phyloP scores from a whole-genome alignment of 2,888 invertebrate species.

The Danaus chrysippus region DNA sequence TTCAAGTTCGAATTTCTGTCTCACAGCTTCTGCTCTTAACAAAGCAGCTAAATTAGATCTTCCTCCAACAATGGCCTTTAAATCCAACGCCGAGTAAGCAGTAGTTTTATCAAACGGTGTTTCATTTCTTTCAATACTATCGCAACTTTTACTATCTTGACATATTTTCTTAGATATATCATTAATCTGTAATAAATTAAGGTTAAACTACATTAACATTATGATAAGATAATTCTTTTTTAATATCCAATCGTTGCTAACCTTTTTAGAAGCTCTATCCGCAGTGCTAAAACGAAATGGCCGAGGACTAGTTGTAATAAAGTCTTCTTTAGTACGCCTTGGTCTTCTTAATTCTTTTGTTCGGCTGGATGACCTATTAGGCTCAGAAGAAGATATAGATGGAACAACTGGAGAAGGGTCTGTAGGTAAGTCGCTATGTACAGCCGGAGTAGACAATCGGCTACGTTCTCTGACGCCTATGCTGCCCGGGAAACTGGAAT shows the following conservation, averaged over 20 bases:
- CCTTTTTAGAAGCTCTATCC: slow-evolving; percentile 67
- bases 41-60: slow-evolving; percentile 83
- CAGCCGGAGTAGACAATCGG: slow-evolving; percentile 66
- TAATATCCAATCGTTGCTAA: slow-evolving; percentile 51
- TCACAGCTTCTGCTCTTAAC: slow-evolving; percentile 80
- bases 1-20: slow-evolving; percentile 81
- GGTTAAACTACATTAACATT: background rate
- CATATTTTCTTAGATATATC: slow-evolving; percentile 62
- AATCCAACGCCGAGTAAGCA: slow-evolving; percentile 69
- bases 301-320: slow-evolving; percentile 74
- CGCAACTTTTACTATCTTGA: slow-evolving; percentile 57
- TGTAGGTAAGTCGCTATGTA: slow-evolving; percentile 69
- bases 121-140: slow-evolving; percentile 45
- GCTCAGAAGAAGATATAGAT: slow-evolving; percentile 56
- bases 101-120: slow-evolving; percentile 51
- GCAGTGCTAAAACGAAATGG: slow-evolving; percentile 76
- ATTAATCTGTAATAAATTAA: slow-evolving; percentile 52
- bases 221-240: slow-evolving; percentile 32
- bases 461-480: slow-evolving; percentile 82
- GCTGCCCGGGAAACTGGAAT: slow-evolving; percentile 82
- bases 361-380: slow-evolving; percentile 55
- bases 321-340: slow-evolving; percentile 60
- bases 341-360: slow-evolving; percentile 53
- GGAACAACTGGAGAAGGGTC: slow-evolving; percentile 64
- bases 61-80: slow-evolving; percentile 59